phyloP scores from a whole-genome alignment of 2,888 invertebrate genomes.

The Amphiduros pacificus region DNA sequence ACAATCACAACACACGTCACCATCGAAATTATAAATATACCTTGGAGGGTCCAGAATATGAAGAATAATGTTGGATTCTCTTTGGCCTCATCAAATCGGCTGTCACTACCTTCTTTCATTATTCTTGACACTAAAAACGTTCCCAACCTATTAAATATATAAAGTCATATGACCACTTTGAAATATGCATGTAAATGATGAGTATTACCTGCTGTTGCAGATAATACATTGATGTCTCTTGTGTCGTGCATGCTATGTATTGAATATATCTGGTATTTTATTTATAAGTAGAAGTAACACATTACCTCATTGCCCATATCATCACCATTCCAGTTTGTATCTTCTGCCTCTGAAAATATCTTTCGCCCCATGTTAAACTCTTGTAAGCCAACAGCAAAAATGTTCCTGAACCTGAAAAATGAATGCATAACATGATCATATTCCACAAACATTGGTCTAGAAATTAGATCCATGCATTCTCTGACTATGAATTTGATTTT shows the following conservation, averaged over 20 bases:
- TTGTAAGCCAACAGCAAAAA: constrained; percentile 49
- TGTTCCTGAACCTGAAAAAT: constrained; percentile 51
- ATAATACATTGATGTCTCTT: neutral
- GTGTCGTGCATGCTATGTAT: no score
- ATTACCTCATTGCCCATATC: constrained; percentile 53
- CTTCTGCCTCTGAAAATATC: constrained; percentile 44
- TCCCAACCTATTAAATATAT: neutral
- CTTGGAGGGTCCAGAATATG: constrained; percentile 3
- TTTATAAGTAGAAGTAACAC: neutral
- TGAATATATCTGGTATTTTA: no score
- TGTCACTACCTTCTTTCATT: constrained; percentile 6
- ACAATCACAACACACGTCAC: no score
- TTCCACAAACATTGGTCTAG: no score
- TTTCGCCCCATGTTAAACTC: constrained; percentile 46
- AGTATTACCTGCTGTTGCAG: neutral
- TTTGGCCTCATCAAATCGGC: constrained; percentile 5
- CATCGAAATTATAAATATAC: no score
- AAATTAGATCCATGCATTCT: no score
- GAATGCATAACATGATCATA: no score
- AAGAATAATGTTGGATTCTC: neutral
- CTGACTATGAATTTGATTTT: no score
- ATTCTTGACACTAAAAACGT: neutral
- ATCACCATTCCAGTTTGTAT: constrained; percentile 54
- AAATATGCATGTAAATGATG: neutral
- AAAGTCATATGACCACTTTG: neutral